Percentiles rank a stretch among this genome's conserved stretches.
Conservation (phyloP, 2,888 invertebrate species). For the Nephrocerus scutellatus region DNA sequence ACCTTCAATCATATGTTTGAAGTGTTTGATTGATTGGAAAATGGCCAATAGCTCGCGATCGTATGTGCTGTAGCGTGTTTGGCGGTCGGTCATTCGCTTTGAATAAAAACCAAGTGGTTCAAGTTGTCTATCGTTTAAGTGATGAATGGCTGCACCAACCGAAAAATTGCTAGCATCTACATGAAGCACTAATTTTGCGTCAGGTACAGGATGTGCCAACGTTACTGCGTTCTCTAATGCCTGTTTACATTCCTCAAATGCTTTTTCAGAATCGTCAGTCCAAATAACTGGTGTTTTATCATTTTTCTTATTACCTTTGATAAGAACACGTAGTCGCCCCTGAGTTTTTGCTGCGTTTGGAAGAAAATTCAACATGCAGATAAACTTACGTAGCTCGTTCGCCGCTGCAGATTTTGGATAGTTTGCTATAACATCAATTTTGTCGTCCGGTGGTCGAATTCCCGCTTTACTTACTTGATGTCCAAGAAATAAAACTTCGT, state of each 20-base stretch:
- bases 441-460: constrained; percentile 9
- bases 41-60: constrained; percentile 11
- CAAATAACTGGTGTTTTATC: constrained; percentile 16
- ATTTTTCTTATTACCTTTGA: constrained; percentile 16
- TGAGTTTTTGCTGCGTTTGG: constrained; percentile 19
- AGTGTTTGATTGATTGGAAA: constrained; percentile 7
- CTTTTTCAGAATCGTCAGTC: constrained; percentile 15
- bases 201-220: constrained; percentile 12
- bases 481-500: constrained; percentile 16
- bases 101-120: constrained; percentile 9
- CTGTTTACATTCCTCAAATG: constrained; percentile 17
- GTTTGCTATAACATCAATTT: constrained; percentile 15
- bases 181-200: constrained; percentile 15
- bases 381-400: constrained; percentile 15
- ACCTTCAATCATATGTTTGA: constrained; percentile 3
- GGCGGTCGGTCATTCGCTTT: constrained; percentile 3
- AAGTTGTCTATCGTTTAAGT: neutral
- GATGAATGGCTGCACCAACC: constrained; percentile 16
- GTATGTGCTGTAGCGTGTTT: constrained; percentile 2
- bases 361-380: constrained; percentile 15
- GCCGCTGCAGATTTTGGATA: constrained; percentile 15
- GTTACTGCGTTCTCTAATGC: constrained; percentile 11
- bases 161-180: constrained; percentile 19
- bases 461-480: constrained; percentile 13
- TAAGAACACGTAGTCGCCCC: constrained; percentile 13